Percentiles rank a stretch among this genome's conserved stretches.
These are phyloP conservation scores for Anisognathus igniventris DNA, from an alignment of 2,797 vertebrate species.

Conservation along the genomic window DNA sequence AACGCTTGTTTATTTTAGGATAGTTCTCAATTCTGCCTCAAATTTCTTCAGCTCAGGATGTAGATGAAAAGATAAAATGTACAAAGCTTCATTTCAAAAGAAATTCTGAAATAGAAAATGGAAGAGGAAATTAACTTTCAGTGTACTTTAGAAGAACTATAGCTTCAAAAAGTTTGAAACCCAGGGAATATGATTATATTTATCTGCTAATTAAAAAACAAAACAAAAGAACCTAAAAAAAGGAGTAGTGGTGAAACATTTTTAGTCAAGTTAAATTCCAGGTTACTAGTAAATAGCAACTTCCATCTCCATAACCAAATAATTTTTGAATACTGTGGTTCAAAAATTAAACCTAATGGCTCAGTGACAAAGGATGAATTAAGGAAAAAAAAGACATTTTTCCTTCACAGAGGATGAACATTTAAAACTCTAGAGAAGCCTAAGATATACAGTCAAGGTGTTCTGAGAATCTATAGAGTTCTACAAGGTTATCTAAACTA, in stretches of 20 bases:
- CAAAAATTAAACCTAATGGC: neutral
- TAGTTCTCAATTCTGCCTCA: neutral
- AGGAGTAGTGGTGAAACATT: neutral
- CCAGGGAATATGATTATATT: neutral
- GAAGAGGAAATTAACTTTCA: slow-evolving; percentile 24
- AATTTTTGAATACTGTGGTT: neutral
- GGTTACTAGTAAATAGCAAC: neutral
- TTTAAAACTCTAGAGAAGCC: neutral
- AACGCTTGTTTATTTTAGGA: neutral
- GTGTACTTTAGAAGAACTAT: neutral
- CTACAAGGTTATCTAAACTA: neutral
- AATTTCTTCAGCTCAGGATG: neutral
- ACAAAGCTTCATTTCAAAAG: slow-evolving; percentile 2
- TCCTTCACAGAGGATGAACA: neutral
- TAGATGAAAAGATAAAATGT: slow-evolving; percentile 9
- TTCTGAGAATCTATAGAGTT: neutral
- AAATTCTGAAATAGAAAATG: slow-evolving; percentile 5
- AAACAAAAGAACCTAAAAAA: too few relatives aligned
- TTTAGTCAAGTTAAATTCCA: neutral
- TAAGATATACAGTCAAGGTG: neutral
- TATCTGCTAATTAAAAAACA: rapidly evolving
- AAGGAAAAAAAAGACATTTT: neutral
- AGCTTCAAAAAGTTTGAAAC: neutral
- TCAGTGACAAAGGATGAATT: neutral
- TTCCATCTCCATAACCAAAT: neutral